A percentile compares a stretch with the other conserved stretches of the same genome.
Conservation (phyloP, 2,888 invertebrate species). For the Ophion obscuratus region DNA sequence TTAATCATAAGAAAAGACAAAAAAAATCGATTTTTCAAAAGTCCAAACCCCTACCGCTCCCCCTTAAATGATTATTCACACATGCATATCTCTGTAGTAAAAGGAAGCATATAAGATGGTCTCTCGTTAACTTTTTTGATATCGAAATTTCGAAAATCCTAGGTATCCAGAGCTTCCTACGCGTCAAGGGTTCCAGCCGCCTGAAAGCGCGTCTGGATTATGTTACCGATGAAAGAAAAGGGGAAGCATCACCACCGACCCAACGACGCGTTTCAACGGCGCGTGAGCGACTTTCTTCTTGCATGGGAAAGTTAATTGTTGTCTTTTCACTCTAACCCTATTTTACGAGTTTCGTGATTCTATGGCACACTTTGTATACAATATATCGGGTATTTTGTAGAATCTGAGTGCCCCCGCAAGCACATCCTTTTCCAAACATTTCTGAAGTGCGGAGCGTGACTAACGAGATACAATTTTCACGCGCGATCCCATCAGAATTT, state of each 20-base stretch:
- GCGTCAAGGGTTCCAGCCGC: slow-evolving; percentile 75
- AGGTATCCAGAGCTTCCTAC: slow-evolving; percentile 20
- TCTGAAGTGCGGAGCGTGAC: slow-evolving; percentile 31
- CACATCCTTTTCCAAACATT: slow-evolving; percentile 54
- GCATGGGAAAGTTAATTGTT: slow-evolving; percentile 78
- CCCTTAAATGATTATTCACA: no score
- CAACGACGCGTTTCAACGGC: slow-evolving; percentile 49
- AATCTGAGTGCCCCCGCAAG: slow-evolving; percentile 52
- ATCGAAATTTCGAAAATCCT: slow-evolving; percentile 30
- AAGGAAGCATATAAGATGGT: no score
- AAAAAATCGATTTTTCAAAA: no score
- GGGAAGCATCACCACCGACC: slow-evolving; percentile 35
- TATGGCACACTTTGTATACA: slow-evolving; percentile 13
- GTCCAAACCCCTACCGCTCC: no score
- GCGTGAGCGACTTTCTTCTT: slow-evolving; percentile 67
- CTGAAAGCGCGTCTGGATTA: slow-evolving; percentile 78
- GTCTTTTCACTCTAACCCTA: slow-evolving; percentile 73
- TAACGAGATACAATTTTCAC: slow-evolving; percentile 57
- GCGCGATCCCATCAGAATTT: slow-evolving; percentile 18
- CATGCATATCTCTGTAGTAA: no score
- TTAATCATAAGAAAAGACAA: no score
- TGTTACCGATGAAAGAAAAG: slow-evolving; percentile 71
- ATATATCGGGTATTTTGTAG: slow-evolving; percentile 17
- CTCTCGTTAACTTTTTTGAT: no score
- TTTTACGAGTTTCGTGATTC: slow-evolving; percentile 65